These are phyloP conservation scores for Lasioglossum baleicum DNA, from an alignment of 1,140 invertebrate species.

Conservation along the genomic window DNA sequence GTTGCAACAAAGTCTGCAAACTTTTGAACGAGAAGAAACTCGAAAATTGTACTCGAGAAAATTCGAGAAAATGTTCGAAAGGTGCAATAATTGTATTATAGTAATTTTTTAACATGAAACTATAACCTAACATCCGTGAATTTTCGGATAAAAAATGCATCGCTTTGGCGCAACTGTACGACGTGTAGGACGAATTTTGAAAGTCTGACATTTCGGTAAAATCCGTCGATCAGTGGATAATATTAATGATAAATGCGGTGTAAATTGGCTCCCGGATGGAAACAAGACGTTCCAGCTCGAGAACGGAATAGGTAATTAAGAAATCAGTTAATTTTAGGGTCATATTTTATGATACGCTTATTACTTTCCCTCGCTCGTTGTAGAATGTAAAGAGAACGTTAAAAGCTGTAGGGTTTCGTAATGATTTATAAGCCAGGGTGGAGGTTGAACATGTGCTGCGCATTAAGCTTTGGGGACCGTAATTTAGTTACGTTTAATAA, in stretches of 20 bases:
- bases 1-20: no score
- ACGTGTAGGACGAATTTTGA: background rate
- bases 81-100: no score
- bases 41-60: no score
- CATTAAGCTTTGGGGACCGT: conserved; percentile 51
- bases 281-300: conserved; percentile 51
- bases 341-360: conserved; percentile 70
- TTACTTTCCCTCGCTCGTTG: conserved; percentile 38
- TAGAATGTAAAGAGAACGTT: conserved; percentile 62
- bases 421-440: conserved; percentile 65
- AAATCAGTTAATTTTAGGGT: conserved; percentile 75
- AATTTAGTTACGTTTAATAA: conserved; percentile 51
- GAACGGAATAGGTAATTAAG: conserved; percentile 74
- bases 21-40: no score
- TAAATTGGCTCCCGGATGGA: conserved; percentile 61
- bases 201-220: background rate
- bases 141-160: no score
- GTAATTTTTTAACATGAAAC: no score
- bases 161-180: no score
- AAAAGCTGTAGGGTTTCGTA: conserved; percentile 52
- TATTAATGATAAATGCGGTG: conserved; percentile 64
- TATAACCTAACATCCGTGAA: no score
- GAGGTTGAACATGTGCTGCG: conserved; percentile 59
- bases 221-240: conserved; percentile 21
- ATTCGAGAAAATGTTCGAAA: no score